phyloP scores from a whole-genome alignment of 2,888 invertebrate genomes.

The Craniophora ligustri region DNA sequence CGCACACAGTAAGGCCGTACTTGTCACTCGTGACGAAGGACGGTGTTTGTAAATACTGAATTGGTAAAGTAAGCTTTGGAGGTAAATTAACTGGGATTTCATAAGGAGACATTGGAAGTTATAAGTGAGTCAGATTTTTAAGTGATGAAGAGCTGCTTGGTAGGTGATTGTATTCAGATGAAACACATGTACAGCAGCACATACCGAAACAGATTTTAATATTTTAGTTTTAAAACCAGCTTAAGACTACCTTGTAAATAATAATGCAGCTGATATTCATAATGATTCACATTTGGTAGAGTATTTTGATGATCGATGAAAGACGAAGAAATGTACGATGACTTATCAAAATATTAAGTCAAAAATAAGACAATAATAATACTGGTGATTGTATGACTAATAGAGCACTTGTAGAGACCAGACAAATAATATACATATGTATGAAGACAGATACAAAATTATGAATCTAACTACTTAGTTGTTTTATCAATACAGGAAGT shows the following conservation, averaged over 20 bases:
- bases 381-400: neutral
- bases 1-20: constrained; percentile 58
- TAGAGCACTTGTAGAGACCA: neutral
- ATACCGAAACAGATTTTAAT: no score
- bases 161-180: neutral
- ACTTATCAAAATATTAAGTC: neutral
- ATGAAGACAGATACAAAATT: constrained; percentile 8
- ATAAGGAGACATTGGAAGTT: constrained; percentile 3
- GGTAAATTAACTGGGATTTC: neutral
- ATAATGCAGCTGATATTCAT: no score
- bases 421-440: neutral
- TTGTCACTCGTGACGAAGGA: constrained; percentile 62
- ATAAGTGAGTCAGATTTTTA: constrained; percentile 11
- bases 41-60: constrained; percentile 67
- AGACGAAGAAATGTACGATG: neutral
- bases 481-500: constrained; percentile 69
- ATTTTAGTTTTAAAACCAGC: no score
- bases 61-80: constrained; percentile 15
- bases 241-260: no score
- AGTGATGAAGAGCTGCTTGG: neutral
- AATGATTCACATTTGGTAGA: no score
- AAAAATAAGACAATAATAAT: neutral
- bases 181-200: no score
- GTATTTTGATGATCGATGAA: no score
- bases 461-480: constrained; percentile 39